phyloP scores from a whole-genome alignment of 2,888 invertebrate species.

The Hyles lineata region DNA sequence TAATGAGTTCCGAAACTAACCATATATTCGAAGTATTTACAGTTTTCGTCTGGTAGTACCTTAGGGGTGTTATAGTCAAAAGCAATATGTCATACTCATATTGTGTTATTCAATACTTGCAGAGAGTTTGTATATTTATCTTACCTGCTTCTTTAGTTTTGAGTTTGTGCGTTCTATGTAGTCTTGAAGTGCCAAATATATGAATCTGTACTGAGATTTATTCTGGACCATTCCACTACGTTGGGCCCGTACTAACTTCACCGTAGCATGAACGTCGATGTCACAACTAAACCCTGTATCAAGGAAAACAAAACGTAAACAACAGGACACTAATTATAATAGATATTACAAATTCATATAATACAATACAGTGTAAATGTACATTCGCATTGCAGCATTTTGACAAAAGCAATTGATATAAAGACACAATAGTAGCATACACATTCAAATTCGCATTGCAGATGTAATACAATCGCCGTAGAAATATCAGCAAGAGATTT shows the following conservation, averaged over 20 bases:
- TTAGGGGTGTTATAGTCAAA: too few relatives aligned
- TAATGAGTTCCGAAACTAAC: too few relatives aligned
- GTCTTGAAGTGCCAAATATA: constrained; percentile 96
- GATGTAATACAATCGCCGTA: background rate
- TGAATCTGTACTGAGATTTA: constrained; percentile 98
- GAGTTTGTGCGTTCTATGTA: constrained; percentile 88
- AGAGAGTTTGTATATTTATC: too few relatives aligned
- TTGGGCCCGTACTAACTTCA: constrained; percentile 96
- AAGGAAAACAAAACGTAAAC: constrained; percentile 25
- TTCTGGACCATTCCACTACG: constrained; percentile 99
- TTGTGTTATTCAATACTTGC: too few relatives aligned
- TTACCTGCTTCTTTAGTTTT: constrained; percentile 46
- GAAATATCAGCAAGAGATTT: background rate
- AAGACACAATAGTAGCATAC: background rate
- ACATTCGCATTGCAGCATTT: background rate
- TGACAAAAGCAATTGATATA: constrained; percentile 1
- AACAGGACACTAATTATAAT: background rate
- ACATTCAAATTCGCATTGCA: constrained; percentile 15
- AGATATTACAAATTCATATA: background rate
- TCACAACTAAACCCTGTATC: constrained; percentile 92
- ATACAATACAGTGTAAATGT: background rate
- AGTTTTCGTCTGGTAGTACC: too few relatives aligned
- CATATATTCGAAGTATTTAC: too few relatives aligned
- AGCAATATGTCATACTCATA: too few relatives aligned
- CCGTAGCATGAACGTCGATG: constrained; percentile 97